Percentiles rank a stretch among this genome's conserved stretches.
These are phyloP conservation scores for Scaptomyza pallida DNA, from an alignment of 1,140 invertebrate species.

Conservation along the genomic window DNA sequence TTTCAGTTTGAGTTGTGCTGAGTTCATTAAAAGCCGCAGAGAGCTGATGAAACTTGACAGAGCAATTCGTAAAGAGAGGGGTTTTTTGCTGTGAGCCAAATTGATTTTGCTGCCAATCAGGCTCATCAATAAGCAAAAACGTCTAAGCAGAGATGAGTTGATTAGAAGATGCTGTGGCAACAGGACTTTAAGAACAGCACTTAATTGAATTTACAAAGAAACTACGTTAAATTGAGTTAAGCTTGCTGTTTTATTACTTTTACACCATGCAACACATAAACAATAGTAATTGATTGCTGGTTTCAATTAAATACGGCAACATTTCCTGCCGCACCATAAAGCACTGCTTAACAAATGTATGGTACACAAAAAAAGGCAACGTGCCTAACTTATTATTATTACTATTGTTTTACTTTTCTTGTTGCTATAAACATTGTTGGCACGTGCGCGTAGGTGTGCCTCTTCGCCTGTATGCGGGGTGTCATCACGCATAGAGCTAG, in stretches of 20 bases:
- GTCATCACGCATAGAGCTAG: slow-evolving; percentile 21
- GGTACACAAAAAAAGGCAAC: neutral
- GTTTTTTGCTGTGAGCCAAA: slow-evolving; percentile 1
- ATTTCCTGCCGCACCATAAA: slow-evolving; percentile 27
- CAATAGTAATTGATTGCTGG: neutral
- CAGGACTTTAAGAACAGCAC: neutral
- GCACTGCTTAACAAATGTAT: neutral
- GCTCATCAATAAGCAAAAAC: slow-evolving; percentile 26
- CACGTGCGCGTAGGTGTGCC: slow-evolving; percentile 48
- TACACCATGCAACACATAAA: neutral
- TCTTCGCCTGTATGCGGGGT: neutral
- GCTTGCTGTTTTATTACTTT: neutral
- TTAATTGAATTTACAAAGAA: neutral
- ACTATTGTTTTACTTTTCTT: slow-evolving; percentile 13
- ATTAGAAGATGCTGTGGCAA: neutral
- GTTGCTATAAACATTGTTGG: slow-evolving; percentile 14
- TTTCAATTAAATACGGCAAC: slow-evolving; percentile 54
- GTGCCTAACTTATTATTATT: slow-evolving; percentile 8
- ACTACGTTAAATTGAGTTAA: no score
- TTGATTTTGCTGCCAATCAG: slow-evolving; percentile 26
- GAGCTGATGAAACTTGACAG: slow-evolving; percentile 36
- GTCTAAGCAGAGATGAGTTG: neutral
- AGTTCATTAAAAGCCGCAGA: slow-evolving; percentile 50
- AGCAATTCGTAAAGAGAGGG: neutral
- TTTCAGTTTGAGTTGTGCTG: slow-evolving; percentile 39